These are phyloP conservation scores for Phrynosoma platyrhinos DNA, from an alignment of 2,113 vertebrate genomes.

Conservation along the genomic window DNA sequence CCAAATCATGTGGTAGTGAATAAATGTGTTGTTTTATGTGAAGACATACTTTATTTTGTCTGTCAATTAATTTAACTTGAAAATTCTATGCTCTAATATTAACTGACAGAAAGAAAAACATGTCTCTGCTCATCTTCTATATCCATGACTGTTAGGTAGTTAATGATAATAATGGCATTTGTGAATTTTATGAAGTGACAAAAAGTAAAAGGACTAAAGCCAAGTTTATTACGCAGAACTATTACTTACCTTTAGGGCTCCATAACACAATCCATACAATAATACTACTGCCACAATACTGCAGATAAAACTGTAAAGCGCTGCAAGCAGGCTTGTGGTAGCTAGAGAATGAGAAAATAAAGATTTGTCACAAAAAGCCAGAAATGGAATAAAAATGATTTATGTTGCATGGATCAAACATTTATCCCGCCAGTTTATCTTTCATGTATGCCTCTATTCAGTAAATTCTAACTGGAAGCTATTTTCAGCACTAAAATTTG, in stretches of 20 bases:
- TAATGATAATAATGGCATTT: not conserved
- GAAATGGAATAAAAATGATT: not conserved
- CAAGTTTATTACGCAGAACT: not conserved
- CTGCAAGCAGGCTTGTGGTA: conserved; percentile 94
- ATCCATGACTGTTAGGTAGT: not conserved
- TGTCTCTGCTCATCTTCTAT: not conserved
- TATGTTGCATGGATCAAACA: not conserved
- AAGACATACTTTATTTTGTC: not conserved
- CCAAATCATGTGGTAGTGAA: not conserved
- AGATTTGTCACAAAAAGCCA: not conserved
- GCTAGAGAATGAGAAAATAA: conserved; percentile 74
- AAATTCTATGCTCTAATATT: not conserved
- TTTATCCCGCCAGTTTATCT: not conserved
- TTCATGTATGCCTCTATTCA: not conserved
- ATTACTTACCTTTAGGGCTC: conserved; percentile 91
- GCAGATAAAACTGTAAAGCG: conserved; percentile 94
- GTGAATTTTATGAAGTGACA: not conserved
- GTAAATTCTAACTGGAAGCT: not conserved
- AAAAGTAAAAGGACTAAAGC: not conserved
- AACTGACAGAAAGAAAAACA: not conserved
- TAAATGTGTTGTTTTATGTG: not conserved
- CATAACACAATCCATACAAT: conserved; percentile 95
- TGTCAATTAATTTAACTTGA: not conserved
- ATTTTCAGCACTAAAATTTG: not conserved
- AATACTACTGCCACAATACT: conserved; percentile 93